A percentile compares a stretch with the other conserved stretches of the same genome.
Evolutionary conservation across 2,888 invertebrate species (phyloP).

Genomic region (Gastracanthus pulcherrimus): DNA sequence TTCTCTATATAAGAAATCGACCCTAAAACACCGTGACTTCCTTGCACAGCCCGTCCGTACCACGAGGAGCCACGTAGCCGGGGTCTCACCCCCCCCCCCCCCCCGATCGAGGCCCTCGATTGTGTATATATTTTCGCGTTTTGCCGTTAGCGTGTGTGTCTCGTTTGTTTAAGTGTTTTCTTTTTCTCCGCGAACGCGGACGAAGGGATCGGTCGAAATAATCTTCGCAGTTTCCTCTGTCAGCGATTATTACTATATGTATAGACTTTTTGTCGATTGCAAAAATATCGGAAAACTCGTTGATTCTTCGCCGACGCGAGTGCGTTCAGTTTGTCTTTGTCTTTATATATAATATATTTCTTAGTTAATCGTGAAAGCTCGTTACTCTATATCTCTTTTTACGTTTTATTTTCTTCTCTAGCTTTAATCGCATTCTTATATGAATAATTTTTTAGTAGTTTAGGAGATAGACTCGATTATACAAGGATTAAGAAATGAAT

Average conservation of each 20-base stretch:
- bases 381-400: slow-evolving; percentile 48
- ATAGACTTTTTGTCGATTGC: slow-evolving; percentile 50
- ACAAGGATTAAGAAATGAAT: slow-evolving; percentile 54
- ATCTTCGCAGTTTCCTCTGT: not conserved
- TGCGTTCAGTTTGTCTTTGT: slow-evolving; percentile 39
- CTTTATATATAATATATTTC: slow-evolving; percentile 51
- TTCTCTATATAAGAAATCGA: slow-evolving; percentile 67
- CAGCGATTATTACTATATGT: slow-evolving; percentile 19
- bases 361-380: slow-evolving; percentile 54
- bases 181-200: slow-evolving; percentile 26
- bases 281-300: slow-evolving; percentile 55
- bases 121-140: not conserved
- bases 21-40: slow-evolving; percentile 68
- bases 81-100: too few species aligned
- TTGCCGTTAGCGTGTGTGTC: not conserved
- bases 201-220: slow-evolving; percentile 51
- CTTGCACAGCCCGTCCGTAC: slow-evolving; percentile 69
- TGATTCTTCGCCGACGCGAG: slow-evolving; percentile 42
- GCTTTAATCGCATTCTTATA: slow-evolving; percentile 36
- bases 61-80: slow-evolving; percentile 45
- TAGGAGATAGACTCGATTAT: slow-evolving; percentile 54
- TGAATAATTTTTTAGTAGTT: slow-evolving; percentile 38
- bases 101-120: slow-evolving; percentile 16
- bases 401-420: slow-evolving; percentile 30
- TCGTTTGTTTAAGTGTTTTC: not conserved